Percentiles rank a stretch among this genome's conserved stretches.
These are phyloP conservation scores for Blennius ocellaris DNA, from an alignment of 2,113 vertebrate species.

Conservation along the genomic window DNA sequence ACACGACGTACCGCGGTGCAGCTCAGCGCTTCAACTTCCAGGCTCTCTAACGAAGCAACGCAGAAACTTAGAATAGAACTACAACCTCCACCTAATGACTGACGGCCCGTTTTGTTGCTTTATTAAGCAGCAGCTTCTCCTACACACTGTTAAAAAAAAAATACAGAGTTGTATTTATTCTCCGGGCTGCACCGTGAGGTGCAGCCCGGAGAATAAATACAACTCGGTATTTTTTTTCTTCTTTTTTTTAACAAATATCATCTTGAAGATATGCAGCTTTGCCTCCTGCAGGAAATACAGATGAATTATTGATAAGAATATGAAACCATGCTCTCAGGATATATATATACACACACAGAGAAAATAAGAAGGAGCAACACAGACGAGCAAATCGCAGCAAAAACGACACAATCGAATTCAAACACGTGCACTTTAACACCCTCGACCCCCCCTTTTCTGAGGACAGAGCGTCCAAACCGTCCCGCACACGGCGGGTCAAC, in stretches of 20 bases:
- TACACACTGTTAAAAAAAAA: conserved; percentile 1
- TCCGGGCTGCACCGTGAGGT: too few species aligned
- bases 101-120: neutral
- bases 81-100: neutral
- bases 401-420: conserved; percentile 6
- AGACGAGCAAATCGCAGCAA: neutral
- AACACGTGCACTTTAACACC: neutral
- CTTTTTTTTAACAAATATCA: conserved; percentile 15
- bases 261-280: conserved; percentile 31
- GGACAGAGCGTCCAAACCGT: conserved; percentile 31
- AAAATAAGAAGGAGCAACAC: conserved; percentile 7
- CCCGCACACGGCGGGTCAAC: conserved; percentile 26
- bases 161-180: neutral
- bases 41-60: too few species aligned
- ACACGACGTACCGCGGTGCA: too few species aligned
- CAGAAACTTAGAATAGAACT: too few species aligned
- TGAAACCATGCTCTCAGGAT: conserved; percentile 28
- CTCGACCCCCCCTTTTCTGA: conserved; percentile 17
- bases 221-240: too few species aligned
- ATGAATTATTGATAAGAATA: conserved; percentile 59
- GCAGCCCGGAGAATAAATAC: neutral
- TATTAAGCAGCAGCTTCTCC: neutral
- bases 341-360: neutral
- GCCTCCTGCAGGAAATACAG: conserved; percentile 40
- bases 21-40: too few species aligned